Percentiles rank a stretch among this genome's conserved stretches.
These are phyloP conservation scores for Corydoras maculifer DNA, from an alignment of 2,113 vertebrate species.

Conservation along the genomic window DNA sequence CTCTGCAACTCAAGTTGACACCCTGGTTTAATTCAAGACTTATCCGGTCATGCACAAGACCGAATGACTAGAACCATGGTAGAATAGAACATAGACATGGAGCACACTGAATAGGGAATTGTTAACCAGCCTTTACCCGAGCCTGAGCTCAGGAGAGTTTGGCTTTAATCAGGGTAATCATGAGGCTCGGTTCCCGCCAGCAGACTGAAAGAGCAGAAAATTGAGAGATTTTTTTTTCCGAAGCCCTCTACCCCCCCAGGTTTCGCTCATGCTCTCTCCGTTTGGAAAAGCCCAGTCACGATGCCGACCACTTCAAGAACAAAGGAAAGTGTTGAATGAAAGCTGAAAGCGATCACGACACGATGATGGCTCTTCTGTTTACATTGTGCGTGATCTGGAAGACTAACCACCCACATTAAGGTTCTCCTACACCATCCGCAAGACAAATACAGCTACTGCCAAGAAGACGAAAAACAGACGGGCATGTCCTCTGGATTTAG, in stretches of 20 bases:
- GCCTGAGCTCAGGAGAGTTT: slow-evolving; percentile 1
- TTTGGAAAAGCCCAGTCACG: slow-evolving; percentile 36
- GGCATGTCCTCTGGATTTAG: too few relatives aligned
- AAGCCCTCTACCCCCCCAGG: not conserved
- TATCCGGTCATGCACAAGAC: too few relatives aligned
- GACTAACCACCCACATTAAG: not conserved
- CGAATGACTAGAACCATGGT: too few relatives aligned
- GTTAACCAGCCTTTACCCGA: slow-evolving; percentile 1
- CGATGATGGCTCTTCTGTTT: slow-evolving; percentile 8
- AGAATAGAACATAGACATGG: too few relatives aligned
- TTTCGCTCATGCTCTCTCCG: slow-evolving; percentile 4
- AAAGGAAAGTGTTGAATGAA: not conserved
- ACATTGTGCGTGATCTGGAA: not conserved
- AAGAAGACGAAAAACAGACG: not conserved
- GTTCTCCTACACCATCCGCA: not conserved
- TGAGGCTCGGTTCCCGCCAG: not conserved
- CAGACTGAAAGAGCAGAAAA: slow-evolving; percentile 8
- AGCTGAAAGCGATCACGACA: slow-evolving; percentile 21
- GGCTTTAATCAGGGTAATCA: slow-evolving; percentile 15
- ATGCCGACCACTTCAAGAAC: slow-evolving; percentile 36
- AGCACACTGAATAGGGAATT: not conserved
- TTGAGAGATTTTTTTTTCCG: slow-evolving; percentile 5
- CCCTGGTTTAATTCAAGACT: too few relatives aligned
- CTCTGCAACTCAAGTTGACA: too few relatives aligned
- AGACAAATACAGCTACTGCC: not conserved